A percentile compares a stretch with the other conserved stretches of the same genome.
Evolutionary conservation across 2,888 invertebrate species (phyloP).

Genomic region (Congeria kusceri): DNA sequence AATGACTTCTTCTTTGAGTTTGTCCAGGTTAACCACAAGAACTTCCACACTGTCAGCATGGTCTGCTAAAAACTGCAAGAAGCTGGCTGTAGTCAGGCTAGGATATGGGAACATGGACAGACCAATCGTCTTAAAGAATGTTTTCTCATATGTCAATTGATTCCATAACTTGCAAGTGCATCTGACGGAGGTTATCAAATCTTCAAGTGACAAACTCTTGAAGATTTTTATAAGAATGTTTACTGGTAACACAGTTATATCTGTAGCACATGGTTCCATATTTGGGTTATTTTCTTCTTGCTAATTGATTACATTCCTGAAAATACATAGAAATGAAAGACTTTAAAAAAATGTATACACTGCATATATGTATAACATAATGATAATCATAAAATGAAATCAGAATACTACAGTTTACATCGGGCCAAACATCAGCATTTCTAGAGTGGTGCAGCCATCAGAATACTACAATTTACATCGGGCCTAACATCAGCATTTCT

Average conservation of each 20-base stretch:
- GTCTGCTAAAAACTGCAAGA: constrained; percentile 44
- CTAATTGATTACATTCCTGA: too few species aligned
- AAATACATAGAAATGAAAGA: too few species aligned
- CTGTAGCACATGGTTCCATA: neutral
- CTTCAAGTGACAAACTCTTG: constrained; percentile 50
- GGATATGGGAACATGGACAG: constrained; percentile 34
- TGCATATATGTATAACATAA: too few species aligned
- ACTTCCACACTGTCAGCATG: constrained; percentile 56
- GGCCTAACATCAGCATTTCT: too few species aligned
- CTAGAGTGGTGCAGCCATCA: too few species aligned
- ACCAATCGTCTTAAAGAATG: constrained; percentile 60
- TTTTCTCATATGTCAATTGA: constrained; percentile 53
- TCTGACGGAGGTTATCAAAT: constrained; percentile 52
- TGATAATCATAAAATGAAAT: too few species aligned
- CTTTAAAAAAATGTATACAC: too few species aligned
- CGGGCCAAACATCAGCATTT: too few species aligned
- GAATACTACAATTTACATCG: too few species aligned
- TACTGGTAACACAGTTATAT: constrained; percentile 60
- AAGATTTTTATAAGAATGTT: constrained; percentile 61
- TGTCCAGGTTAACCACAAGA: constrained; percentile 46
- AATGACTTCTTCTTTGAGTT: constrained; percentile 40
- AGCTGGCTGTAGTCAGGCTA: constrained; percentile 44
- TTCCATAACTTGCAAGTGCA: constrained; percentile 63
- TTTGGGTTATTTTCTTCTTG: too few species aligned
- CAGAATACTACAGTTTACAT: too few species aligned